Base-by-base conservation (phyloP, 2,113 vertebrate species). In the Pollimyrus isidori region DNA sequence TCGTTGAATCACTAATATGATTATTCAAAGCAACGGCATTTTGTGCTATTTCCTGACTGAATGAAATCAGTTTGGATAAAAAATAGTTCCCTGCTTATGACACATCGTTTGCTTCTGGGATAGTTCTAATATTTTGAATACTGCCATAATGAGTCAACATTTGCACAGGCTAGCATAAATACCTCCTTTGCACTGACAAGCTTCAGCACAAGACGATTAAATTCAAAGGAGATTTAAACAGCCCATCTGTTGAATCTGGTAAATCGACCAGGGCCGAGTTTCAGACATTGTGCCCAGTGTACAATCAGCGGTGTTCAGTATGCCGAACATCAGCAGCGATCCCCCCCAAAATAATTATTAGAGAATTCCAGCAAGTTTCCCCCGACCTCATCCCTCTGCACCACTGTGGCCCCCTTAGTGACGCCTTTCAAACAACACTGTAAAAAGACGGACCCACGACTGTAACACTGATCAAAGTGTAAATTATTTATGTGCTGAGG, bases 1-100 rank as follows among this genome's bases (percentile, higher is more conserved):
- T 90, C 90, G 87, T 89, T 88, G 90, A 89, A 90, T 90, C 88
- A 92, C 92, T 92, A 93, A 91, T 80, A 42, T 19, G 92, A 89
- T 88, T 91, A 91, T 90, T 86, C 87, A 89, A 90, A 92, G 92
- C 91, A 91, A 90, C 83, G 62, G 91, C 90, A 88, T 88, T 91
- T 91, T 90, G 88, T 73, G 76, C 85, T 87, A 88, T 65, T 80
- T 88, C 45, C n/a, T 42, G 50, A 21, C 21, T 84, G 50, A 46
- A 19, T 89, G 48, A 56, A 87, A 87, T 53, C 50, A 87, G 13
- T 19, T 52, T 0, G 90, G 89, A 85, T 88, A 89, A 86, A 56
- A 45, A 86, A 65, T 76, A 65, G 73, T 85, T 89, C 17, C 50
- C 26, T 26, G 26, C 65, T 62, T 53, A 87, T 15, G 35, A 26